Base-by-base conservation (phyloP, 2,888 invertebrate species). In the Idaea straminata region DNA sequence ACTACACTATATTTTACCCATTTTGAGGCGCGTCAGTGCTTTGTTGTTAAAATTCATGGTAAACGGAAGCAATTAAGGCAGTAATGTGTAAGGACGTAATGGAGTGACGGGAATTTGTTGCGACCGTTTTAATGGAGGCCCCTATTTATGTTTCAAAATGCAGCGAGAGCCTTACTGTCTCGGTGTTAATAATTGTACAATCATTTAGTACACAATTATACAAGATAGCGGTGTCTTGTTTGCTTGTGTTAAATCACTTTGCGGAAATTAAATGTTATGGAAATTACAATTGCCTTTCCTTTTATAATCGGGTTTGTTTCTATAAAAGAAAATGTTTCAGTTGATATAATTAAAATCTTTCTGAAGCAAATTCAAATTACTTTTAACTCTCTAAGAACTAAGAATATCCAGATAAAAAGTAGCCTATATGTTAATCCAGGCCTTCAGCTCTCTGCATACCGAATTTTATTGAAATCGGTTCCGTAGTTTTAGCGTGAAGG, bases 31-130 rank as follows among this genome's bases (percentile, higher is more conserved):
- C 81, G 79, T 83, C 80, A 78, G 79, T 83, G 85, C 86, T 88
- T 87, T 89, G 86, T 86, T 87, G 88, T 87, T 86, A 85, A 88
- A 89, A 90, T 88, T 89, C 86, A 86, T 84, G 83, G 86, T 88
- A 87, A 90, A 83, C 86, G 89, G 87, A 88, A 89, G 87, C 87
- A 91, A 89, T 91, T 89, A 90, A 84, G 85, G 81, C 81, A 82
- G 85, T 87, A 87, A 89, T 87, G 86, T 89, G 84, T 87, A 89
- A 88, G 85, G 83, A 86, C 85, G 86, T 88, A 88, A 88, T 88
- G 84, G 85, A 88, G 86, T 89, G 88, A 87, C 83, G 85, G 82
- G 86, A 88, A 89, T 88, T 89, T 86, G 86, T 87, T 85, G 84
- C 78, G 78, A 83, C 82, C 83, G 82, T 84, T 86, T 85, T 86